Percentiles rank a stretch among this genome's conserved stretches.
phyloP scores from a whole-genome alignment of 2,797 vertebrate species.

The Thamnophis elegans region DNA sequence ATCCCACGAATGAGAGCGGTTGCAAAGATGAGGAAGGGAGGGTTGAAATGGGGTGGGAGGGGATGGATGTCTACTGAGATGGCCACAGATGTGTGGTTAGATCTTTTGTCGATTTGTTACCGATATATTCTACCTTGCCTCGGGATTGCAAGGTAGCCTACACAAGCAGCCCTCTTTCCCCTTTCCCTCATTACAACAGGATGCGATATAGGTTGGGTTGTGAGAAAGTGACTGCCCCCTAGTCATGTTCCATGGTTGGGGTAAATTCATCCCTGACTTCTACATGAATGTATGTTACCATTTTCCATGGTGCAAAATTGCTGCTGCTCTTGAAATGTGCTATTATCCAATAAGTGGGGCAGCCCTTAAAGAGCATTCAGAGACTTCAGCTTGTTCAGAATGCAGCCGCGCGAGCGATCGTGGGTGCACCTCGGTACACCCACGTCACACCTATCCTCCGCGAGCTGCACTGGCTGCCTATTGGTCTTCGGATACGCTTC shows the following conservation, averaged over 20 bases:
- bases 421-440: too few species aligned
- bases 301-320: background rate
- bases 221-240: background rate
- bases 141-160: background rate
- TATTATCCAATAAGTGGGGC: background rate
- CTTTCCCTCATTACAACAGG: background rate
- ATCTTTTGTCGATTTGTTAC: background rate
- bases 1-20: background rate
- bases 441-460: too few species aligned
- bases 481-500: too few species aligned
- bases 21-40: constrained; percentile 20
- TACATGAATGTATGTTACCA: background rate
- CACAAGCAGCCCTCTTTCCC: background rate
- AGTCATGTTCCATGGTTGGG: background rate
- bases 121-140: background rate
- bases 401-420: too few species aligned
- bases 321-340: background rate
- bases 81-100: background rate
- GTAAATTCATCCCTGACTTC: background rate
- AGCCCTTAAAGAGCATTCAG: too few species aligned
- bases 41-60: constrained; percentile 9
- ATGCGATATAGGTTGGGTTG: background rate
- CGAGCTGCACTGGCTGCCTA: too few species aligned
- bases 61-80: background rate
- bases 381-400: too few species aligned